Evolutionary conservation across 2,113 vertebrate species (phyloP).

Genomic region (Grallaria varia): DNA sequence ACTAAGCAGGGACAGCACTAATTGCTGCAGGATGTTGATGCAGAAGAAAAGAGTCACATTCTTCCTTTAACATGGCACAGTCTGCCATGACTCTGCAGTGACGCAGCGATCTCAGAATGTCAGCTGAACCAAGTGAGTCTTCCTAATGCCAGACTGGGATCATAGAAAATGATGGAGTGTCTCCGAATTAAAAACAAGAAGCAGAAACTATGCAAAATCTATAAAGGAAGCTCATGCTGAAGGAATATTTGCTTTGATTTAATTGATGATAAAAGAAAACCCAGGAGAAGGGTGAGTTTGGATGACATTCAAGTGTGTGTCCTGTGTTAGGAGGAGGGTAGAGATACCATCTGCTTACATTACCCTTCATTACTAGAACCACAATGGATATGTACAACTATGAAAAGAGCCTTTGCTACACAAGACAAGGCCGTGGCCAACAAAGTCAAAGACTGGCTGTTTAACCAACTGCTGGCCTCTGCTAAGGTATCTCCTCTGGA

Average conservation of each 20-base stretch:
- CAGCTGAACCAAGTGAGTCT: not conserved
- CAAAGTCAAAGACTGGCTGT: conserved; percentile 22
- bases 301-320: conserved; percentile 65
- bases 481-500: not conserved
- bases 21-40: not conserved
- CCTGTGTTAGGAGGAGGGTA: conserved; percentile 59
- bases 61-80: not conserved
- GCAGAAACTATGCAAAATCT: not conserved
- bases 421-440: not conserved
- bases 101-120: not conserved
- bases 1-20: not conserved
- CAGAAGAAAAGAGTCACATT: not conserved
- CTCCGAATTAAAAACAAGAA: conserved; percentile 12
- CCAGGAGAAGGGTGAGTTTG: conserved; percentile 52
- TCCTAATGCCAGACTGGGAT: not conserved
- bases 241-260: conserved; percentile 53
- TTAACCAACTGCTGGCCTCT: not conserved
- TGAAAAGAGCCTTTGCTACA: conserved; percentile 5
- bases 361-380: conserved; percentile 35
- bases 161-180: not conserved
- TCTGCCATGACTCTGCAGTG: conserved; percentile 48
- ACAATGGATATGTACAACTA: not conserved
- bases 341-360: conserved; percentile 60
- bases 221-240: not conserved
- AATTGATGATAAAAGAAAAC: conserved; percentile 65